Percentiles rank a stretch among this genome's conserved stretches.
These are phyloP conservation scores for Mormyrops attenuatus DNA, from an alignment of 2,797 vertebrate species.

Conservation along the genomic window DNA sequence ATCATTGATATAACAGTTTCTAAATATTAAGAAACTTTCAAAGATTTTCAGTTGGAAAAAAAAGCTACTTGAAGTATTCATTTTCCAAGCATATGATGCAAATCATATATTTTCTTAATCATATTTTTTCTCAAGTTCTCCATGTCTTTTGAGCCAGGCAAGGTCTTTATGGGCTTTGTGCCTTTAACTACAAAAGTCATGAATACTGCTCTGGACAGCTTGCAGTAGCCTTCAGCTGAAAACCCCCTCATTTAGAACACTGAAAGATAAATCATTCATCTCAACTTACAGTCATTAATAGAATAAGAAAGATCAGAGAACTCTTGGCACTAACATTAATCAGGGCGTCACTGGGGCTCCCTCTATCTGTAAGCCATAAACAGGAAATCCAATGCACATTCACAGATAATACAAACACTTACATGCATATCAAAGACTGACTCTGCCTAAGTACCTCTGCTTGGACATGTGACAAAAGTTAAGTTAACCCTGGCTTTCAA, in stretches of 20 bases:
- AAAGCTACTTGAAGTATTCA: neutral
- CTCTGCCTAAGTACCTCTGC: neutral
- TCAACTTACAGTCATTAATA: slow-evolving; percentile 49
- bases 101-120: neutral
- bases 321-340: slow-evolving; percentile 48
- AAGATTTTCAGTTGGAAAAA: neutral
- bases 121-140: neutral
- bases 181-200: neutral
- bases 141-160: neutral
- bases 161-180: neutral
- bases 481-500: neutral
- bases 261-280: slow-evolving; percentile 55
- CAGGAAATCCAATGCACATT: neutral
- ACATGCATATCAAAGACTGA: neutral
- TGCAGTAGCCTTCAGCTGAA: neutral
- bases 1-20: neutral
- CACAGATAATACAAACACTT: neutral
- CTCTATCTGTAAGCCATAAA: neutral
- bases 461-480: neutral
- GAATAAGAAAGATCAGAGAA: slow-evolving; percentile 35
- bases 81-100: neutral
- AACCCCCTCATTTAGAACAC: slow-evolving; percentile 20
- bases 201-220: neutral
- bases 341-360: slow-evolving; percentile 26
- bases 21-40: neutral